Evolutionary conservation across 2,113 vertebrate genomes (phyloP).

Genomic region (Dipodomys spectabilis): DNA sequence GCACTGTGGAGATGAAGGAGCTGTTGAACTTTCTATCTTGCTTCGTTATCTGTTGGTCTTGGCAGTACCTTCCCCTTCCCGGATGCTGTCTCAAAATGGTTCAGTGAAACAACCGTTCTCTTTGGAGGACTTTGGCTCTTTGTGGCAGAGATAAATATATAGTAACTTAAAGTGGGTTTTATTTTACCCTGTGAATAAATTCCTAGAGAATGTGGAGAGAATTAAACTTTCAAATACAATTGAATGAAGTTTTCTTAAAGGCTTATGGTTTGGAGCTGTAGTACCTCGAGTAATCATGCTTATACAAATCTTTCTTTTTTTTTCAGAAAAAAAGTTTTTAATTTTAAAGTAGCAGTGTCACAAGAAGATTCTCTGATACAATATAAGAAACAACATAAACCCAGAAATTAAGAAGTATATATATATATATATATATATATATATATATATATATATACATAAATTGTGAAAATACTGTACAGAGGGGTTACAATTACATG

Average conservation of each 20-base stretch:
- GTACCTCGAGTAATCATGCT: conserved; percentile 36
- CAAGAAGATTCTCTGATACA: not conserved
- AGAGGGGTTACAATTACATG: too few relatives aligned
- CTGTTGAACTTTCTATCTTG: conserved; percentile 44
- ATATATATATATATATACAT: too few relatives aligned
- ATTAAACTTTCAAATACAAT: not conserved
- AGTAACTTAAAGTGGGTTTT: conserved; percentile 44
- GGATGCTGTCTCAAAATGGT: conserved; percentile 25
- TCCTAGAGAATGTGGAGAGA: conserved; percentile 66
- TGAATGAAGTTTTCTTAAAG: conserved; percentile 49
- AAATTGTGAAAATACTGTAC: too few relatives aligned
- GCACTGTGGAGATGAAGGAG: conserved; percentile 40
- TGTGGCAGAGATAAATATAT: conserved; percentile 69
- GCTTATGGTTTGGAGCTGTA: conserved; percentile 37
- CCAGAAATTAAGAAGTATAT: not conserved
- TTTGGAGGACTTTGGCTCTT: conserved; percentile 53
- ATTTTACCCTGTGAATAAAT: conserved; percentile 56
- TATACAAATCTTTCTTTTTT: too few relatives aligned
- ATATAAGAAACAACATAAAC: not conserved
- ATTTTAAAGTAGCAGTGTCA: not conserved
- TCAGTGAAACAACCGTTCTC: conserved; percentile 24
- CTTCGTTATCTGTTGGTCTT: conserved; percentile 42
- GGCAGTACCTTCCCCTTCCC: conserved; percentile 50
- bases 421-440: too few relatives aligned
- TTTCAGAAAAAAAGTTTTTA: not conserved